Evolutionary conservation across 2,797 vertebrate genomes (phyloP).

Genomic region (Gymnoscopelus microlampas): DNA sequence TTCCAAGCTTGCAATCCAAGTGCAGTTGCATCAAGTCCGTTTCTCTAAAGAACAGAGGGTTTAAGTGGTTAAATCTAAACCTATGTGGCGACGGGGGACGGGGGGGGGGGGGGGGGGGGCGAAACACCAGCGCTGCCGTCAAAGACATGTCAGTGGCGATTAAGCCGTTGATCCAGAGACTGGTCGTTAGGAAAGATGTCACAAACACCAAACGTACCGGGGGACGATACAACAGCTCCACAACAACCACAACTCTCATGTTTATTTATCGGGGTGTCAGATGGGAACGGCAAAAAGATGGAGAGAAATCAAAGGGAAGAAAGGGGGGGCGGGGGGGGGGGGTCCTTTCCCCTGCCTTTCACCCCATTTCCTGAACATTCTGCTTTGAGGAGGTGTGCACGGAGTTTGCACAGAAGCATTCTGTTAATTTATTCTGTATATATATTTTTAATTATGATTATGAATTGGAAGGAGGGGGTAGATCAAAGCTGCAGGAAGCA

Average conservation of each 20-base stretch:
- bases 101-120: no score
- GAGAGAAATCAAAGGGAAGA: conserved; percentile 65
- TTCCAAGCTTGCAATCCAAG: no score
- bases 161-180: conserved; percentile 63
- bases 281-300: conserved; percentile 60
- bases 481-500: conserved; percentile 6
- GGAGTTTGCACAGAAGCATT: conserved; percentile 40
- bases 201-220: conserved; percentile 52
- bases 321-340: neutral
- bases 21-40: no score
- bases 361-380: conserved; percentile 45
- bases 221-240: neutral
- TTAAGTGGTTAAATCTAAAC: no score
- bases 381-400: conserved; percentile 48
- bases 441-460: conserved; percentile 32
- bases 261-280: conserved; percentile 75
- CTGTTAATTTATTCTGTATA: conserved; percentile 33
- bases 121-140: no score
- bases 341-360: conserved; percentile 55
- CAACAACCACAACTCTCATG: conserved; percentile 52
- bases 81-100: no score
- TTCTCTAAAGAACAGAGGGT: no score
- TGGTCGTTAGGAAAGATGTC: conserved; percentile 51
- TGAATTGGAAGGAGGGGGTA: conserved; percentile 20
- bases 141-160: conserved; percentile 34